Percentiles rank a stretch among this genome's conserved stretches.
phyloP scores from a whole-genome alignment of 2,888 invertebrate genomes.

The Eristalinus sepulchralis region DNA sequence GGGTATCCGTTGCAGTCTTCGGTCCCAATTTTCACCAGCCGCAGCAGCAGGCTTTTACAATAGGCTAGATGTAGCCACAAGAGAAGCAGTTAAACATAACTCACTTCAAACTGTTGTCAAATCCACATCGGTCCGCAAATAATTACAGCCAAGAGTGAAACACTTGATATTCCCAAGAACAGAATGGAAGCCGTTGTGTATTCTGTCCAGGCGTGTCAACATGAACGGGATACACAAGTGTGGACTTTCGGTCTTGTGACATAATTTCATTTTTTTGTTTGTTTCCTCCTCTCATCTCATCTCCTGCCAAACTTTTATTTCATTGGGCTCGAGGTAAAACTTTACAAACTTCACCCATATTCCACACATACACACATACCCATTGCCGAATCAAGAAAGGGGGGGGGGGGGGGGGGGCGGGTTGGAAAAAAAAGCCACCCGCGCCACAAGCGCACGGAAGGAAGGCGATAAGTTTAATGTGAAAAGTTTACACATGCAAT shows the following conservation, averaged over 20 bases:
- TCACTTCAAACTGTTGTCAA: not conserved
- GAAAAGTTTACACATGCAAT: conserved; percentile 53
- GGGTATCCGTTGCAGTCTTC: too few species aligned
- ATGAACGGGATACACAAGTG: conserved; percentile 12
- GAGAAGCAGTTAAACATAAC: too few species aligned
- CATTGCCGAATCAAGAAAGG: not conserved
- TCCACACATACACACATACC: not conserved
- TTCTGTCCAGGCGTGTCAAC: not conserved
- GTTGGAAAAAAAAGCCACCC: not conserved
- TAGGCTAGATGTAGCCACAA: too few species aligned
- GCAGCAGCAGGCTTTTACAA: too few species aligned
- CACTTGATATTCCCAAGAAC: not conserved
- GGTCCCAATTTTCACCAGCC: too few species aligned
- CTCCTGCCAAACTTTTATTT: conserved; percentile 32
- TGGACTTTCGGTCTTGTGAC: conserved; percentile 14
- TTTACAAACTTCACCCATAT: conserved; percentile 1
- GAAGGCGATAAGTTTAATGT: conserved; percentile 45
- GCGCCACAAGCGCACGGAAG: not conserved
- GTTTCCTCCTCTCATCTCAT: not conserved
- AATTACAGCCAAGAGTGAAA: not conserved
- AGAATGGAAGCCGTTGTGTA: too few species aligned
- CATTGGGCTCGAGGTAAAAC: conserved; percentile 32
- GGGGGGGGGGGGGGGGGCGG: too few species aligned
- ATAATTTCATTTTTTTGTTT: conserved; percentile 20
- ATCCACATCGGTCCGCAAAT: not conserved